Evolutionary conservation across 2,888 invertebrate species (phyloP), one percentile per base, ranked within the genome.

Genomic region (Colostygia pectinataria): DNA sequence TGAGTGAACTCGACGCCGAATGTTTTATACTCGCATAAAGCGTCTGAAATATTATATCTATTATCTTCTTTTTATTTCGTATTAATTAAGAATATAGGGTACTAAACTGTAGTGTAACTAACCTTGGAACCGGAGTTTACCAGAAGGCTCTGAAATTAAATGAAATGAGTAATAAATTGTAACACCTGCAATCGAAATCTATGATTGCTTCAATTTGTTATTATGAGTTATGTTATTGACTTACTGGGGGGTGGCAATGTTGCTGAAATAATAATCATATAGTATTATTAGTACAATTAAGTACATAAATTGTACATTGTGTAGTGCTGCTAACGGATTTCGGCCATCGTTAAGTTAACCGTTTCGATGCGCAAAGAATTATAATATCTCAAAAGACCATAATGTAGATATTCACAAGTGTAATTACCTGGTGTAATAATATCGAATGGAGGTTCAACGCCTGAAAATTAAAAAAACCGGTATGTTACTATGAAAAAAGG

Each of bases 1-100:
- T 57, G 51, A 18, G 37, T 3, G 49, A 71, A 74, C 36, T 71
- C 62, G 23, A 65, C 61, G 29, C 65, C 65, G n/a, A 68, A 48
- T 10, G 57, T 61, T 50, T 63, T 67, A 38, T 55, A 59, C 36
- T 53, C 39, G 43, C 47, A 53, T 6, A 53, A 6, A 8, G 38
- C 15, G 27, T 52, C 46, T 52, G 52, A 14, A 53, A 43, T 31
- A 15, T 10, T 6, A 7, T 5, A 13, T n/a, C n/a, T n/a, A n/a
- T n/a, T n/a, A n/a, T n/a, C n/a, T n/a, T n/a, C n/a, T n/a, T n/a
- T n/a, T n/a, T n/a, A n/a, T n/a, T n/a, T n/a, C n/a, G n/a, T n/a
- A n/a, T n/a, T n/a, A n/a, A n/a, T n/a, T n/a, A n/a, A n/a, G n/a
- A n/a, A n/a, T n/a, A n/a, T n/a, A n/a, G n/a, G n/a, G n/a, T n/a